phyloP scores from a whole-genome alignment of 2,888 invertebrate species.

The Metacarcinus magister region DNA sequence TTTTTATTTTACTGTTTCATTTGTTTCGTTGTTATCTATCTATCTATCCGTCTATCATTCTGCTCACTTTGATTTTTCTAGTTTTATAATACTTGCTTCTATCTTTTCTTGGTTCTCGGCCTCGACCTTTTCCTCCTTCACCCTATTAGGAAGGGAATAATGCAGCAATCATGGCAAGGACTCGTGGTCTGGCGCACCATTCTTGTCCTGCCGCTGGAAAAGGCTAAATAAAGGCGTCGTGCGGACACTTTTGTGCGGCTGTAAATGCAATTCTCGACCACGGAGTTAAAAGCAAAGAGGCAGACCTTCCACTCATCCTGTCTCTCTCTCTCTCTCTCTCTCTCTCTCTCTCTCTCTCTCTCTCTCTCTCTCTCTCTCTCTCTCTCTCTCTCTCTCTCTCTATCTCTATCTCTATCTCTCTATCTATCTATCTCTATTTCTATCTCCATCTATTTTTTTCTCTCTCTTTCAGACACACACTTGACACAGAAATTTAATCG shows the following conservation, averaged over 20 bases:
- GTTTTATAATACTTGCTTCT: neutral
- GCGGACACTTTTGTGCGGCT: neutral
- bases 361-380: constrained; percentile 34
- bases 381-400: constrained; percentile 27
- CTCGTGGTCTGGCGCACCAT: neutral
- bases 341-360: constrained; percentile 3
- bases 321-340: neutral
- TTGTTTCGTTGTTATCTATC: neutral
- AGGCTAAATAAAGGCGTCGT: neutral
- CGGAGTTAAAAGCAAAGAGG: neutral
- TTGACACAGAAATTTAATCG: neutral
- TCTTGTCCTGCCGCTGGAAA: neutral
- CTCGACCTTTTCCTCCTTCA: neutral
- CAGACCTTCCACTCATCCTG: neutral
- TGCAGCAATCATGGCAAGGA: neutral
- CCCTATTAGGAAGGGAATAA: neutral
- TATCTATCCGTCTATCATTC: neutral
- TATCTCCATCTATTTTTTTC: neutral
- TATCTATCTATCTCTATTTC: constrained; percentile 47
- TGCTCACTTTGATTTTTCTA: neutral
- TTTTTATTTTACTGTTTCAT: neutral
- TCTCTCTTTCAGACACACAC: neutral
- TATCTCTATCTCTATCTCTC: constrained; percentile 50
- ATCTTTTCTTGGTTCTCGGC: neutral
- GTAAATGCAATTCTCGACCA: neutral